These are phyloP conservation scores for Petrocephalus sullivani DNA, from an alignment of 2,797 vertebrate species.

Conservation along the genomic window DNA sequence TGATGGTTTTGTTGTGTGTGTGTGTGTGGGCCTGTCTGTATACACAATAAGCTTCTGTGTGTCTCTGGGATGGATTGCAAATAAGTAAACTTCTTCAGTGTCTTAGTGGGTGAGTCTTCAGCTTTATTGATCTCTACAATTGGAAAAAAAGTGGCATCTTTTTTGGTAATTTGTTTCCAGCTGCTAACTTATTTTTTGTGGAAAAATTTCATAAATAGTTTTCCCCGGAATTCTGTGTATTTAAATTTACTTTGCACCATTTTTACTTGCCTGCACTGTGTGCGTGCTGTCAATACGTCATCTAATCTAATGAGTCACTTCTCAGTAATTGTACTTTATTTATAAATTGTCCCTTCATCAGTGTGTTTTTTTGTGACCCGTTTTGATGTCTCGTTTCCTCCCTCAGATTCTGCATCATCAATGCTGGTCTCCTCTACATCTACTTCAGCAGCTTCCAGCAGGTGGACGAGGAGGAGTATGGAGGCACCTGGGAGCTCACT, in stretches of 20 bases:
- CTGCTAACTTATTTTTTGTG: not conserved
- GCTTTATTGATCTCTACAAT: not conserved
- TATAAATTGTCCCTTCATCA: not conserved
- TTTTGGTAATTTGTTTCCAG: not conserved
- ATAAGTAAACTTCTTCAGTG: not conserved
- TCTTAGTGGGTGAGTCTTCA: not conserved
- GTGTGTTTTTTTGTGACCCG: not conserved
- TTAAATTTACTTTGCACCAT: not conserved
- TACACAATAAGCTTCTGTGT: not conserved
- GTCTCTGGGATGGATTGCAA: not conserved
- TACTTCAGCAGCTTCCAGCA: conserved; percentile 99
- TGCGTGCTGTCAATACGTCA: too few species aligned
- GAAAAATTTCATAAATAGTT: not conserved
- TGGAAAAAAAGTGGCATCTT: not conserved
- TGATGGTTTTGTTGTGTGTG: not conserved
- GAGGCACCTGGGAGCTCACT: conserved; percentile 94
- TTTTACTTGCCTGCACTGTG: not conserved
- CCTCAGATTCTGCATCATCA: conserved; percentile 92
- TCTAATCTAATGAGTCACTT: not conserved
- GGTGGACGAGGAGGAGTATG: conserved; percentile 95
- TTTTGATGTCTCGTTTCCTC: not conserved
- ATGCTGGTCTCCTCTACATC: conserved; percentile 92
- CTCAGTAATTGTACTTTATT: not conserved
- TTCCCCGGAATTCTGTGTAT: not conserved
- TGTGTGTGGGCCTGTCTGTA: not conserved